Base-by-base conservation (phyloP, 2,888 invertebrate genomes). In the Choristoneura rosaceana region DNA sequence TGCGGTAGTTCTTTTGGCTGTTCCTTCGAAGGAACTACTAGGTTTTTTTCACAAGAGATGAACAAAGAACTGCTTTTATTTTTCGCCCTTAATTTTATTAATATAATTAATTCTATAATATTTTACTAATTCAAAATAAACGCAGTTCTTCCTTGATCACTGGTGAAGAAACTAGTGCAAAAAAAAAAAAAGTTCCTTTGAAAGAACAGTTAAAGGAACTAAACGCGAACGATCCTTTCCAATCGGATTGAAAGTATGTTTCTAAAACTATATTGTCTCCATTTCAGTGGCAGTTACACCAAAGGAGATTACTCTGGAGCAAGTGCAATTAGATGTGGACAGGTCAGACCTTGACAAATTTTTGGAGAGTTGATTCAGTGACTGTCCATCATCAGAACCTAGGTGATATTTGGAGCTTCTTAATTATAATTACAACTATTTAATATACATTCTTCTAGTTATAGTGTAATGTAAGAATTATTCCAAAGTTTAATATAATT, bases 291-390 rank as follows among this genome's bases (percentile, higher is more conserved):
- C 84, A n/a, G 75, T 83, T 9, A 10, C 82, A 38, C 71, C 84
- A 62, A 87, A 88, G 52, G 84, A 88, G 75, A 76, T 92, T 55
- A 85, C 89, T 0, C 76, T 94, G 64, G 93, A 93, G 70, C 93
- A 93, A 80, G 89, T 94, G 58, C 90, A 93, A 69, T 80, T 94
- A 62, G 92, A 94, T 0, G 84, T 87, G 8, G 93, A 94, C 71
- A 74, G 70, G 4, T 76, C 84, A 3, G 92, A 91, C 75, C 78
- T 94, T 76, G 93, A 94, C 78, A 88, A 89, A 70, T 94, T 93
- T 76, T 87, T 94, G 0, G 90, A 89, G 63, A 92, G 90, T 81
- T 93, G 86, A 70, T 70, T n/a, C 25, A 47, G n/a, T 70, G 41
- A n/a, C 5, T 15, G n/a, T 33, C 58, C 47, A 55, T 33, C 33